Evolutionary conservation across 2,113 vertebrate species (phyloP).

Genomic region (Pantherophis guttatus): DNA sequence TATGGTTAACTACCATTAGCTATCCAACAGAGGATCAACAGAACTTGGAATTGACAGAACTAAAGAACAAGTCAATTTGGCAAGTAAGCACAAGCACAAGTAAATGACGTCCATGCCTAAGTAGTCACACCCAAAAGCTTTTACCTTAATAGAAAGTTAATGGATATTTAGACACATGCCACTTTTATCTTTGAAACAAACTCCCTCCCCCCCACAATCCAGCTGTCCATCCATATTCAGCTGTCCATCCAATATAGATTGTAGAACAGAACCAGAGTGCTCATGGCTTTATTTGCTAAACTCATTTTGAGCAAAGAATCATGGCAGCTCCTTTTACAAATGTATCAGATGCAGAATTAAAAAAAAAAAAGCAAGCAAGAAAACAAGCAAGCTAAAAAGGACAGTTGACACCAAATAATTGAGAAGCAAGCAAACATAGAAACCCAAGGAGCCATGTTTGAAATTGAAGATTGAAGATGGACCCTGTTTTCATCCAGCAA

Average conservation of each 20-base stretch:
- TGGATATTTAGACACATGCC: not conserved
- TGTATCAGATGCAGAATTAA: not conserved
- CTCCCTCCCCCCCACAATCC: fast-evolving
- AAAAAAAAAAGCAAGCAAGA: not conserved
- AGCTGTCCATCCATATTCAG: not conserved
- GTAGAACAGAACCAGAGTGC: not conserved
- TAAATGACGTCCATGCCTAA: not conserved
- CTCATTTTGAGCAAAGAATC: not conserved
- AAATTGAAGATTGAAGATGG: not conserved
- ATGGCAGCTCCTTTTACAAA: conserved; percentile 7
- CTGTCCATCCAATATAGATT: not conserved
- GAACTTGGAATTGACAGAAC: not conserved
- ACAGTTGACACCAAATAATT: not conserved
- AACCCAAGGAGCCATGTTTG: not conserved
- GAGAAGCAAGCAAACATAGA: conserved; percentile 3
- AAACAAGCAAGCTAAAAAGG: not conserved
- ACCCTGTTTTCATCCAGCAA: conserved; percentile 26
- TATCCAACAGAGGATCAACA: not conserved
- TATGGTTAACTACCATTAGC: too few species aligned
- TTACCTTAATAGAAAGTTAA: not conserved
- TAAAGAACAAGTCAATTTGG: not conserved
- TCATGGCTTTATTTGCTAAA: conserved; percentile 23
- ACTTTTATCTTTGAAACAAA: not conserved
- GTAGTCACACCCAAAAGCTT: not conserved
- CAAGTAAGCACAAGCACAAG: not conserved